Base-by-base conservation (phyloP, 2,113 vertebrate genomes). In the Nipponia nippon region DNA sequence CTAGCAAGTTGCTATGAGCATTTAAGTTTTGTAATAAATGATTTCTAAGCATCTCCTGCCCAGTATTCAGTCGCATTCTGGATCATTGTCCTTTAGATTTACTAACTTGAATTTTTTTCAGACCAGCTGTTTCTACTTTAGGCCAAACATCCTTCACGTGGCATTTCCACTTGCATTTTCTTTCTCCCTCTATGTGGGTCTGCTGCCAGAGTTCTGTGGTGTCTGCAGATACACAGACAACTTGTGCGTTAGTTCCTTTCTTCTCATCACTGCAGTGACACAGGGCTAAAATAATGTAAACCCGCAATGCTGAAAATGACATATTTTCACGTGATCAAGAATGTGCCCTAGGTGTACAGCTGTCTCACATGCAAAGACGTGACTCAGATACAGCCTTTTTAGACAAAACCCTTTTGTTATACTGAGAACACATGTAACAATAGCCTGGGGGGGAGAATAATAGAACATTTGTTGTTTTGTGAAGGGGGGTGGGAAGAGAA, bases 351-450 rank as follows among this genome's bases (percentile, higher is more conserved):
- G 94, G 97, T 95, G 58, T 91, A 90, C 93, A 94, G 93, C 93
- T 96, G 93, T 87, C 96, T 76, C 71, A 85, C 70, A 91, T 70
- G 71, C 77, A 82, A 81, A 92, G 91, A 91, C 87, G 52, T 95
- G 91, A 97, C 71, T 96, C 87, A 93, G 77, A 95, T 80, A 16
- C 65, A 80, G 93, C 53, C 87, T 42, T 94, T 84, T 65, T 26
- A 93, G 70, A 96, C 94, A 95, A 95, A 97, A 46, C 85, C 62
- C 84, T 87, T 95, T 96, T 93, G 62, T 97, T 95, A 30, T 25
- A 58, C 84, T 91, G 87, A 73, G 78, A 93, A 90, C 53, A 77
- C 56, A 59, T 90, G 82, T 73, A 96, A 96, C 94, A 96, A 95
- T 97, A 95, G 95, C 86, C 87, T 19, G 36, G 46, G 62, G 79